Evolutionary conservation across 2,797 vertebrate species (phyloP), one percentile per base, ranked within the genome.

Genomic region (Rhabdomys pumilio): DNA sequence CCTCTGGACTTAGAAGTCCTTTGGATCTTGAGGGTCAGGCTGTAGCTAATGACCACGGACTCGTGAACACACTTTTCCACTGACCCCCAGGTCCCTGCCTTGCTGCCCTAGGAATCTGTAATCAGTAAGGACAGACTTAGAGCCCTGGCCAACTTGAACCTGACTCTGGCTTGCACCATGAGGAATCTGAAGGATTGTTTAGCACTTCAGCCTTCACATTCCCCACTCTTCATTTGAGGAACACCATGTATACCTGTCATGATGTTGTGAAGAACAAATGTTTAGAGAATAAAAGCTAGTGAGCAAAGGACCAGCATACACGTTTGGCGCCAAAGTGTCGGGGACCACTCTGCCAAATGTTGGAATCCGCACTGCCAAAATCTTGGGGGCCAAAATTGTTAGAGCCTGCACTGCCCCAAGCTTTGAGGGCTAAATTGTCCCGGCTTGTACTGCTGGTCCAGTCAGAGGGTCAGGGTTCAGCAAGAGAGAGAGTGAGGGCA

Each of bases 21-120:
- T 38, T 15, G 2, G 34, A 24, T 2, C n/a, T 63, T 0, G 0
- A 47, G 10, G 8, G 15, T 76, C 20, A 38, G 61, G 14, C 10
- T 26, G 15, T 6, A 47, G n/a, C 3, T 9, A 11, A 61, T 76
- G 73, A 6, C 34, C 19, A 6, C 22, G 6, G 0, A 8, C 2
- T 8, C 0, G 10, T 11, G 3, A 38, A 9, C 4, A 14, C 10
- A 14, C 1, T 0, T 6, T 11, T 69, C 34, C 41, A 13, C 11
- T 8, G 10, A 31, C 41, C 1, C 82, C 31, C 61, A 65, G 7
- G 10, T 1, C 9, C 34, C n/a, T 24, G 2, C 4, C 11, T 72
- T 57, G 57, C 11, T 75, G 9, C 50, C 12, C 15, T 17, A 2
- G 26, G n/a, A 55, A 77, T 47, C 76, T 1, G 2, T 1, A 5